Conservation (phyloP, 2,113 vertebrate genomes). For the Bothrops jararaca region DNA sequence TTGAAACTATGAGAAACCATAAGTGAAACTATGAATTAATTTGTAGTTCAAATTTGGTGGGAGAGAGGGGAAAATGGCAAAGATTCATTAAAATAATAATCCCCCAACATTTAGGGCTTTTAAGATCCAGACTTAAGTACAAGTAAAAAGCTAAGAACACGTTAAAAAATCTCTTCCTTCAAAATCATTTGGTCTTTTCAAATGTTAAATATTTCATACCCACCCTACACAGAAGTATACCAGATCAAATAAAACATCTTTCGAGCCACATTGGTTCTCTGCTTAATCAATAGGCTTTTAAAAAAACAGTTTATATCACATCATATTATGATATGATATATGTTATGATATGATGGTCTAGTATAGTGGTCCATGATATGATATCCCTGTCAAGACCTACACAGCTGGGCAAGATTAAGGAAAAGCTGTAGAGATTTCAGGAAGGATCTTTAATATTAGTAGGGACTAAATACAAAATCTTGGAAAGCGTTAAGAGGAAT, state of each 20-base stretch:
- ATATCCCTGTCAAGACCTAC: not conserved
- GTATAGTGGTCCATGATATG: not conserved
- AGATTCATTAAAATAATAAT: not conserved
- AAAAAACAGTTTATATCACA: not conserved
- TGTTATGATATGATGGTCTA: not conserved
- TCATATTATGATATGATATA: not conserved
- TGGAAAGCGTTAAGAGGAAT: not conserved
- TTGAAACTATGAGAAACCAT: constrained; percentile 7
- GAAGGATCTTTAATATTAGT: not conserved
- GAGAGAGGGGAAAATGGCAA: not conserved
- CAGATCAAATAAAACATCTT: not conserved
- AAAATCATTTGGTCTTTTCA: not conserved
- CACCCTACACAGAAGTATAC: not conserved
- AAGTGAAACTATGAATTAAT: constrained; percentile 7
- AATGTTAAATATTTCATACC: not conserved
- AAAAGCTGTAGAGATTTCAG: not conserved
- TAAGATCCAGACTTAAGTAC: not conserved
- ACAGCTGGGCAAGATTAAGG: not conserved
- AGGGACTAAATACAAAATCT: not conserved
- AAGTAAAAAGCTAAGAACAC: not conserved
- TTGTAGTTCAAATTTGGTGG: not conserved
- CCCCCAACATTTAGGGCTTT: not conserved
- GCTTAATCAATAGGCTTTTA: not conserved
- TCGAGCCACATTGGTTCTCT: not conserved
- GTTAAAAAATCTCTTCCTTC: not conserved